A percentile compares a stretch with the other conserved stretches of the same genome.
phyloP scores from a whole-genome alignment of 2,113 vertebrate genomes.

The cattle (Bos taurus) region DNA sequence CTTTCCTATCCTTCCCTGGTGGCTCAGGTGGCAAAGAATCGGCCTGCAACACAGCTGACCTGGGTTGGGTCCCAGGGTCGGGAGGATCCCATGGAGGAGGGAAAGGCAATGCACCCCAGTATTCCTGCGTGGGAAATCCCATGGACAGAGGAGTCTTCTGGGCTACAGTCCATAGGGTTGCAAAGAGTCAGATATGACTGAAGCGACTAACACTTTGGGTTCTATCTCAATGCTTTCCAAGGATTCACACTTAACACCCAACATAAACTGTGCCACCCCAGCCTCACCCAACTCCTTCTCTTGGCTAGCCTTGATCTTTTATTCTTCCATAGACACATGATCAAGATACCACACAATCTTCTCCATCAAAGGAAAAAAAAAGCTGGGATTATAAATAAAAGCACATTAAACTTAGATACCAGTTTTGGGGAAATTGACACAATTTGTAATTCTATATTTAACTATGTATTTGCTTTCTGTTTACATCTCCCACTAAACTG shows the following conservation, averaged over 20 bases:
- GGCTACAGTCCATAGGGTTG: not conserved
- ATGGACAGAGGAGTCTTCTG: not conserved
- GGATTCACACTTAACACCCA: not conserved
- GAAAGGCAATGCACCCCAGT: not conserved
- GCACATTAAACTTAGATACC: not conserved
- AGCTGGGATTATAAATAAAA: not conserved
- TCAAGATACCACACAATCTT: not conserved
- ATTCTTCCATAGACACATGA: not conserved
- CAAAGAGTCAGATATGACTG: not conserved
- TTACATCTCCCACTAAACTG: not conserved
- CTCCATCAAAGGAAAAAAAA: not conserved
- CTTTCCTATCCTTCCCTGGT: not conserved
- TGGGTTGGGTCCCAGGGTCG: not conserved
- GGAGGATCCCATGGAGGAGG: not conserved
- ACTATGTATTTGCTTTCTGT: not conserved
- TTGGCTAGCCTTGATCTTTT: not conserved
- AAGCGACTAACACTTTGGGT: not conserved
- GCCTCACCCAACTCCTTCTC: not conserved
- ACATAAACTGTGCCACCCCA: fast-evolving
- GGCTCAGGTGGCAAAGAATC: not conserved
- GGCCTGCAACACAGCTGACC: not conserved
- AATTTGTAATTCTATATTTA: not conserved
- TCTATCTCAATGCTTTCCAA: not conserved
- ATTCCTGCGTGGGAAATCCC: not conserved
- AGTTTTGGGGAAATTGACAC: not conserved